These are phyloP conservation scores for Thecocarcelia acutangulata DNA, from an alignment of 2,888 invertebrate species.

Conservation along the genomic window DNA sequence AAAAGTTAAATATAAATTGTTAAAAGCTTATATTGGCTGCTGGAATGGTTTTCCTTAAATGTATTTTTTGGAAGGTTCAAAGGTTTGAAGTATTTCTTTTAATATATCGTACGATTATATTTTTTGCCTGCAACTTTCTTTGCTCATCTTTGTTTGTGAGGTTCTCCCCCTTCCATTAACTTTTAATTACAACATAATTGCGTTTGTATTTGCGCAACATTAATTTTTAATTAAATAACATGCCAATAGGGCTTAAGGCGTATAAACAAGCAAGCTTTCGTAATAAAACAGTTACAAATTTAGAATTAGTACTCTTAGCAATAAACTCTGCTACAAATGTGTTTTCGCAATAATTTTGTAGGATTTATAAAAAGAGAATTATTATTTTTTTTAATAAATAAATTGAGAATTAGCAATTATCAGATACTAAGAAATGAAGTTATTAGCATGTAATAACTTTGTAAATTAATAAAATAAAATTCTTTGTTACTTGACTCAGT, in stretches of 20 bases:
- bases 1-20: neutral
- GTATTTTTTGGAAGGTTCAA: too few species aligned
- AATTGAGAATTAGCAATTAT: too few species aligned
- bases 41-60: neutral
- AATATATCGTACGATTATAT: conserved; percentile 29
- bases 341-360: too few species aligned
- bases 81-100: neutral
- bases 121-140: conserved; percentile 11
- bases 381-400: too few species aligned
- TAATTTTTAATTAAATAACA: conserved; percentile 78
- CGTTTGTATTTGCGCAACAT: conserved; percentile 78
- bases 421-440: too few species aligned
- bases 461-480: too few species aligned
- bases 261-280: conserved; percentile 34
- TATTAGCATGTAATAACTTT: too few species aligned
- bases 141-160: conserved; percentile 21
- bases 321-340: too few species aligned
- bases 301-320: too few species aligned
- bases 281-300: neutral
- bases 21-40: conserved; percentile 1
- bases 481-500: too few species aligned
- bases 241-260: conserved; percentile 71
- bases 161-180: conserved; percentile 4
- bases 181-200: conserved; percentile 58
- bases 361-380: too few species aligned